phyloP scores from a whole-genome alignment of 1,140 invertebrate genomes.

The Aricia agestis region DNA sequence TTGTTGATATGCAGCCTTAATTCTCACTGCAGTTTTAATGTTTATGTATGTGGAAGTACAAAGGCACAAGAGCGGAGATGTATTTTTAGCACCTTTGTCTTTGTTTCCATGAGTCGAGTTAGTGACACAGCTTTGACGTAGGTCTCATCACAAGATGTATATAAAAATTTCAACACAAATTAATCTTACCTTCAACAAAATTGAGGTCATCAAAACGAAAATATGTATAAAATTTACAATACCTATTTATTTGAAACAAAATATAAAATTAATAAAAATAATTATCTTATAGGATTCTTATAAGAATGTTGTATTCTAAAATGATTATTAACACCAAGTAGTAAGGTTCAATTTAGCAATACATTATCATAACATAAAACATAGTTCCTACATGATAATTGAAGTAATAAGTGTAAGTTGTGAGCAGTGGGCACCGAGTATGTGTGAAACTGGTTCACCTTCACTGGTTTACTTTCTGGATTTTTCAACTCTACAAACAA shows the following conservation, averaged over 20 bases:
- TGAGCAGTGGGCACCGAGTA: not conserved
- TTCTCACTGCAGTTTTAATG: constrained; percentile 1
- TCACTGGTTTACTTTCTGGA: constrained; percentile 19
- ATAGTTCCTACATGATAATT: not conserved
- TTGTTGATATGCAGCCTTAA: not conserved
- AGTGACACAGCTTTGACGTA: constrained; percentile 1
- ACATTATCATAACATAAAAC: not conserved
- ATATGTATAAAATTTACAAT: not conserved
- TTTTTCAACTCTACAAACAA: constrained; percentile 15
- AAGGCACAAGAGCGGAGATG: not conserved
- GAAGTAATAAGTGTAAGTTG: constrained; percentile 7
- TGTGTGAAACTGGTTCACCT: constrained; percentile 20
- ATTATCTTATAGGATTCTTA: not conserved
- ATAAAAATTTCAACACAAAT: not conserved
- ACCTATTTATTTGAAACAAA: too few relatives aligned
- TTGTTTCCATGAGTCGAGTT: not conserved
- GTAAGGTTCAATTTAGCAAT: not conserved
- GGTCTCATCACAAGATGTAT: not conserved
- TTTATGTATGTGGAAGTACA: not conserved
- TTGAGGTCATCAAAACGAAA: not conserved
- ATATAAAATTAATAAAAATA: too few relatives aligned
- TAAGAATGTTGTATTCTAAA: not conserved
- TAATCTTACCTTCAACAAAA: not conserved
- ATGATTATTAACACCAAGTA: not conserved
- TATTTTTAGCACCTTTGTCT: constrained; percentile 2